Evolutionary conservation across 2,797 vertebrate genomes (phyloP).

Genomic region (Xyrichtys novacula): DNA sequence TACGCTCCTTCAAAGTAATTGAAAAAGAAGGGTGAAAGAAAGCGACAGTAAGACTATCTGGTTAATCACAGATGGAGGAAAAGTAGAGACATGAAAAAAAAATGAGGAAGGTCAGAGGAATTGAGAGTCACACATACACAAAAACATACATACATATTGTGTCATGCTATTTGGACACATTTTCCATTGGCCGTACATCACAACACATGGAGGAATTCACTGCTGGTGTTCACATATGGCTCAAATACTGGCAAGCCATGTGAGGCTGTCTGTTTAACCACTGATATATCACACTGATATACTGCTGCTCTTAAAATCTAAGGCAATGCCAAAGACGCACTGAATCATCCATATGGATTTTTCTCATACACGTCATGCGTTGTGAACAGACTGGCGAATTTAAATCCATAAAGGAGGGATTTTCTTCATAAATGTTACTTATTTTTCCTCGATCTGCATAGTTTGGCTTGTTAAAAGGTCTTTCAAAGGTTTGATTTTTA

Average conservation of each 20-base stretch:
- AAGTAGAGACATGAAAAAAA: background rate
- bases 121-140: constrained; percentile 7
- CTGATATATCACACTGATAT: constrained; percentile 36
- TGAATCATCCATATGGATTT: constrained; percentile 27
- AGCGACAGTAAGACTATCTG: constrained; percentile 22
- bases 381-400: background rate
- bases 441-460: too few species aligned
- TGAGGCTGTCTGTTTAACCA: constrained; percentile 18
- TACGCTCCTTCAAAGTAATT: constrained; percentile 18
- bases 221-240: constrained; percentile 51
- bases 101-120: constrained; percentile 6
- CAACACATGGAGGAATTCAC: constrained; percentile 35
- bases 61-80: constrained; percentile 25
- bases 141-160: background rate
- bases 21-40: constrained; percentile 31
- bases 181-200: constrained; percentile 7
- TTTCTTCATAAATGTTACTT: background rate
- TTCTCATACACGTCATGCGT: constrained; percentile 8
- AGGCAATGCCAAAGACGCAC: constrained; percentile 10
- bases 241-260: constrained; percentile 20
- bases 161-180: background rate
- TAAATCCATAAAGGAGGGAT: background rate
- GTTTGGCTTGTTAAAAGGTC: too few species aligned
- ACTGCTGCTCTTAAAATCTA: constrained; percentile 27
- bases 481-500: too few species aligned